Evolutionary conservation across 2,797 vertebrate species (phyloP), one percentile per base, ranked within the genome.

Genomic region (Odontamblyopus lacepedii): DNA sequence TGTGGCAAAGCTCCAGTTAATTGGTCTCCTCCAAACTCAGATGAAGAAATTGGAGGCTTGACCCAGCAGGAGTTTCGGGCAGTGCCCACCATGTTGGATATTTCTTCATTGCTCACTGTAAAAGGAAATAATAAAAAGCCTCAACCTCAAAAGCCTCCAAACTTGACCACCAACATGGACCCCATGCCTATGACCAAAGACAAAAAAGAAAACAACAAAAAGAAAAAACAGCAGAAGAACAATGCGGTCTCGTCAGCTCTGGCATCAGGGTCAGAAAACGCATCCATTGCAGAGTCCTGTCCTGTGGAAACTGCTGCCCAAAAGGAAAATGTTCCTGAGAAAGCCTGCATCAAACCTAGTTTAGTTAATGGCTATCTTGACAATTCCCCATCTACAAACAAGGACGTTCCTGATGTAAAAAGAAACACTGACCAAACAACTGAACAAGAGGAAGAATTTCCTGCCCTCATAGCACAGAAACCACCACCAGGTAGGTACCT

Each of bases 381-480:
- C 27, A 95, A 93, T 29, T 61, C 85, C 0, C 44, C 77, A 2
- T 48, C 83, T 1, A 6, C 57, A 3, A 76, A 61, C 32, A 90
- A 74, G 2, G 79, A 74, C 55, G 69, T 69, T 0, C 79, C 81
- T 6, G 67, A 63, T 0, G 76, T 67, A n/a, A 82, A 73, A 9
- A 68, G 77, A 18, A 76, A 16, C 16, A 50, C 41, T 62, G 95
- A 93, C 74, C 94, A 96, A 18, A 90, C 93, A 15, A 91, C 93
- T 0, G 94, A 78, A 89, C 95, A 96, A 82, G 97, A 97, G 81
- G 97, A 98, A 76, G 98, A 99, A 16, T 99, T 99, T 72, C 97
- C 98, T 60, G 97, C 95, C 1, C 95, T 99, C 41, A 89, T 89
- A 23, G 85, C 95, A 60, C 94, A 95, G 87, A 98, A 95, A 87